These are phyloP conservation scores for Solen grandis DNA, from an alignment of 1,140 invertebrate genomes.

Conservation along the genomic window DNA sequence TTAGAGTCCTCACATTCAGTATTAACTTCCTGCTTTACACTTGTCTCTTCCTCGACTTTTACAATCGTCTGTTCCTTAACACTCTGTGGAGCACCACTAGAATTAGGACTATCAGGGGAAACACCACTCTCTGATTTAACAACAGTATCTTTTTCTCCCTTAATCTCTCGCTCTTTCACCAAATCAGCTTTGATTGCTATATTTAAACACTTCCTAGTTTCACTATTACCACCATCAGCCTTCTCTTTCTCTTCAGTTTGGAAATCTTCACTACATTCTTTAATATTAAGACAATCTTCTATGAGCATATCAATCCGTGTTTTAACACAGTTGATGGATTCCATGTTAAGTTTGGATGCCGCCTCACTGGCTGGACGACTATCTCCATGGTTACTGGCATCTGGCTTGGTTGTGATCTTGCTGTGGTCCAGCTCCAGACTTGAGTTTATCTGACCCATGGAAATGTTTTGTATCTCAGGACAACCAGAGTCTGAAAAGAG, in stretches of 20 bases:
- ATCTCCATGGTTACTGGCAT: not conserved
- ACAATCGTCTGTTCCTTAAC: no score
- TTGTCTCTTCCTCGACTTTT: no score
- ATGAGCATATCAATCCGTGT: conserved; percentile 49
- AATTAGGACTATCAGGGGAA: no score
- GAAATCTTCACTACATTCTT: conserved; percentile 3
- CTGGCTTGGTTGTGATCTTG: not conserved
- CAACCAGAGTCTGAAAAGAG: not conserved
- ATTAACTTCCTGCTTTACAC: no score
- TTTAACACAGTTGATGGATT: conserved; percentile 36
- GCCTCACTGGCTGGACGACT: not conserved
- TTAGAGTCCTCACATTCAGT: no score
- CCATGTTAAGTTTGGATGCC: not conserved
- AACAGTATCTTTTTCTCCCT: no score
- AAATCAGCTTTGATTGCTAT: no score
- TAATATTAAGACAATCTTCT: conserved; percentile 27
- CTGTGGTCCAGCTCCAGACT: not conserved
- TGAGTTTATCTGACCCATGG: conserved; percentile 34
- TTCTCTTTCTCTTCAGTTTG: conserved; percentile 15
- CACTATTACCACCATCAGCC: no score
- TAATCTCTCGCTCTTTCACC: no score
- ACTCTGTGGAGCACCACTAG: no score
- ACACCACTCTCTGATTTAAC: no score
- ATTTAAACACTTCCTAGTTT: no score
- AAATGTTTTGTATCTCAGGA: not conserved